Percentiles rank a stretch among this genome's conserved stretches.
phyloP scores from a whole-genome alignment of 1,140 invertebrate genomes.

The Hydropsyche tenuis region DNA sequence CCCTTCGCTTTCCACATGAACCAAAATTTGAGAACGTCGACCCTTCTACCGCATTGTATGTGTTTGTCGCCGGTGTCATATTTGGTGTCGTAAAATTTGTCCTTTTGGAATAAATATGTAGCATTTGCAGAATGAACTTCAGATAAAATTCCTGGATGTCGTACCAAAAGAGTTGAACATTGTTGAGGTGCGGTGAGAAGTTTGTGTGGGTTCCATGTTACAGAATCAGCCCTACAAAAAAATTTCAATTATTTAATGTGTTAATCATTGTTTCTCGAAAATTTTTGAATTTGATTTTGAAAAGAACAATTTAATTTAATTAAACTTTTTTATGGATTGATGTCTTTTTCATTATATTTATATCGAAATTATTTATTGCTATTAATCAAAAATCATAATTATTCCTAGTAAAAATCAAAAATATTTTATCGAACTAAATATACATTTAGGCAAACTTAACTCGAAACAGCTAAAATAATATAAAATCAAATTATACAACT shows the following conservation, averaged over 20 bases:
- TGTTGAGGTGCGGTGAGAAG: conserved; percentile 88
- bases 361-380: too few species aligned
- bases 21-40: conserved; percentile 96
- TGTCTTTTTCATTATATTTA: too few species aligned
- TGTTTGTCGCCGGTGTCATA: conserved; percentile 95
- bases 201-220: conserved; percentile 96
- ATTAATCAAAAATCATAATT: too few species aligned
- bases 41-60: conserved; percentile 89
- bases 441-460: too few species aligned
- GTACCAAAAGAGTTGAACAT: conserved; percentile 84
- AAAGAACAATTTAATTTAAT: too few species aligned
- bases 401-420: too few species aligned
- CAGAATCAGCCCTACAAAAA: conserved; percentile 78
- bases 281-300: too few species aligned
- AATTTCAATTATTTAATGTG: neutral
- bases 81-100: conserved; percentile 93
- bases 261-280: neutral
- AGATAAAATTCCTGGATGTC: conserved; percentile 71
- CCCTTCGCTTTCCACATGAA: conserved; percentile 98
- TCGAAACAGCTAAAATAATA: too few species aligned
- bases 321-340: too few species aligned
- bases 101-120: conserved; percentile 92
- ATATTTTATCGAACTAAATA: too few species aligned
- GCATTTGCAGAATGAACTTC: conserved; percentile 75
- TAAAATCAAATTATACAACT: too few species aligned